Base-by-base conservation (phyloP, 2,888 invertebrate genomes). In the Meteorus cinctellus region DNA sequence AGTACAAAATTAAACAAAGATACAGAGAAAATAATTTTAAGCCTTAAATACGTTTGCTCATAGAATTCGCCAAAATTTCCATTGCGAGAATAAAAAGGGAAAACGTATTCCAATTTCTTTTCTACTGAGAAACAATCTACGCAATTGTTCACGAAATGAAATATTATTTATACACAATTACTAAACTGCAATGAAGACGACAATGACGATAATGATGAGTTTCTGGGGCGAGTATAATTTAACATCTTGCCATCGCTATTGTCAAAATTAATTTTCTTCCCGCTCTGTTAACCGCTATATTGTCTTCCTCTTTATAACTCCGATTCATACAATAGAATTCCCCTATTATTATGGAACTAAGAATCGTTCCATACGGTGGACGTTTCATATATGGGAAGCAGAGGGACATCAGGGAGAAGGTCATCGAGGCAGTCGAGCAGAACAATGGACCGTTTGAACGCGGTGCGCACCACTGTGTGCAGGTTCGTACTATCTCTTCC, bases 371-470 rank as follows among this genome's bases (percentile, higher is more conserved):
- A 55, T 55, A 55, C 19, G 19, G 55, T 55, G 55, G n/a, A 55
- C 19, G 55, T 19, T 55, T 41, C 41, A 41, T 55, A 55, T 55
- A 19, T 55, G 55, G 19, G 19, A 55, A 4, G 55, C 4, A 8
- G 8, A 19, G 8, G 55, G n/a, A 19, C 55, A 55, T 55, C 19
- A 55, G 55, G 55, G 55, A 55, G 55, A 55, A 83, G 83, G 83
- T 85, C 84, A 84, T 85, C 82, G 82, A 84, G 81, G 76, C 81
- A 81, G 81, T 79, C 81, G 80, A 77, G 81, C 84, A 82, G 85
- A 85, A 85, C 85, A 85, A 85, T 85, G 82, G 85, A 81, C 83
- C 84, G 83, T 85, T 84, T 82, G 79, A 84, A 76, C 79, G 79
- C 48, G 75, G 74, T 73, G 76, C 55, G 19, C 63, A 69, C 68